These are phyloP conservation scores for Gnatocerus cornutus DNA, from an alignment of 2,888 invertebrate genomes.

Conservation along the genomic window DNA sequence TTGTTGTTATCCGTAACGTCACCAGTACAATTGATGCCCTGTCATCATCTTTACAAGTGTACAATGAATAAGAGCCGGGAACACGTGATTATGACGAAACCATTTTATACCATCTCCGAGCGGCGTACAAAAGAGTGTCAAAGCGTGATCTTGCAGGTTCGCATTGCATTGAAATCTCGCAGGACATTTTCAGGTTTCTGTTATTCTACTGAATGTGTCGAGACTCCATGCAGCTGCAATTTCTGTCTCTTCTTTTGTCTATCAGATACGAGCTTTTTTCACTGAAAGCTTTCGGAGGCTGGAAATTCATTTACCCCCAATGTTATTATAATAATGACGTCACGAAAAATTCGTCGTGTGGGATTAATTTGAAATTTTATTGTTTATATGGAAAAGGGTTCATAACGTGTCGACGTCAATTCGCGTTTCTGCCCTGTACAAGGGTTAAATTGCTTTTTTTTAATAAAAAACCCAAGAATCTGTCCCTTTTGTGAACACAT, in stretches of 20 bases:
- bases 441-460: too few relatives aligned
- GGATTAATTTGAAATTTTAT: not conserved
- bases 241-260: slow-evolving; percentile 12
- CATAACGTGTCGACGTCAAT: too few relatives aligned
- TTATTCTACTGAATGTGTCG: slow-evolving; percentile 10
- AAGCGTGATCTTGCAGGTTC: slow-evolving; percentile 39
- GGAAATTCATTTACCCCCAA: not conserved
- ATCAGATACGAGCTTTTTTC: not conserved
- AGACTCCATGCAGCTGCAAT: not conserved
- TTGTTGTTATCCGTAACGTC: slow-evolving; percentile 52
- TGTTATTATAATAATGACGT: slow-evolving; percentile 7
- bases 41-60: slow-evolving; percentile 48
- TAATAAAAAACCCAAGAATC: too few relatives aligned
- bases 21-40: slow-evolving; percentile 53
- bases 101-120: slow-evolving; percentile 43
- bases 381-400: not conserved
- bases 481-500: too few relatives aligned
- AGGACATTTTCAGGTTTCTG: not conserved
- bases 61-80: slow-evolving; percentile 48
- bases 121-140: slow-evolving; percentile 46
- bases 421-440: too few relatives aligned
- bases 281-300: not conserved
- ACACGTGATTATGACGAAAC: slow-evolving; percentile 52
- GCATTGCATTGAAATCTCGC: slow-evolving; percentile 17
- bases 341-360: too few relatives aligned